Conservation (phyloP, 2,113 vertebrate genomes). For the Sitta europaea region DNA sequence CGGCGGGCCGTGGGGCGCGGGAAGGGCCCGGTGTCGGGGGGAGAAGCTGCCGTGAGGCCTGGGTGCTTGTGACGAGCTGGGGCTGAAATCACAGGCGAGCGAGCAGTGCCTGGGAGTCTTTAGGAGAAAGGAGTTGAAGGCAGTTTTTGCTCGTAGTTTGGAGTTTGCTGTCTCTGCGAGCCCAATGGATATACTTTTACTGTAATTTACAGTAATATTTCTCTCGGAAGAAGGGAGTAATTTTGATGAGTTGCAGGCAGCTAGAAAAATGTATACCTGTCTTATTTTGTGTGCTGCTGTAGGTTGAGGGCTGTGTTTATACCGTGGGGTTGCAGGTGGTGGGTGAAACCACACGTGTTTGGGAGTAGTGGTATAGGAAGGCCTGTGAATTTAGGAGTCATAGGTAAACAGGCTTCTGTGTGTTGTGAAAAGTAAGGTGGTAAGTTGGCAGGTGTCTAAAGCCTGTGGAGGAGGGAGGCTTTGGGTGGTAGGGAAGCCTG, state of each 20-base stretch:
- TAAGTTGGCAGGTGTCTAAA: not conserved
- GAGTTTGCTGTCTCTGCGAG: not conserved
- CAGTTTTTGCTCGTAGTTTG: not conserved
- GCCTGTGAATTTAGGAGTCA: not conserved
- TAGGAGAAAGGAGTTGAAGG: not conserved
- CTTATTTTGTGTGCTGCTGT: not conserved
- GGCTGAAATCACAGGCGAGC: not conserved
- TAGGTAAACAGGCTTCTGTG: not conserved
- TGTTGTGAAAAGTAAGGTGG: not conserved
- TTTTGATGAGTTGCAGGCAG: not conserved
- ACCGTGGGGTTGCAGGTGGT: not conserved
- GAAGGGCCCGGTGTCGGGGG: not conserved
- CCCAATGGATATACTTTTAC: rapidly evolving
- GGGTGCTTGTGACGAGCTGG: not conserved
- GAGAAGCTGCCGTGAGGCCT: not conserved
- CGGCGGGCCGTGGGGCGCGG: no score
- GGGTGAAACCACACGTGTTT: not conserved
- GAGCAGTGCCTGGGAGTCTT: not conserved
- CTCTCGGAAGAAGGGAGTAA: rapidly evolving
- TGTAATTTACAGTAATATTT: rapidly evolving
- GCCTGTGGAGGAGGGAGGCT: not conserved
- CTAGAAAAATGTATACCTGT: not conserved
- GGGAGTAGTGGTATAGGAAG: not conserved
- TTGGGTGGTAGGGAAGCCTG: not conserved
- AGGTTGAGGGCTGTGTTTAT: not conserved